Base-by-base conservation (phyloP, 2,888 invertebrate species). In the Drosophila antonietae region DNA sequence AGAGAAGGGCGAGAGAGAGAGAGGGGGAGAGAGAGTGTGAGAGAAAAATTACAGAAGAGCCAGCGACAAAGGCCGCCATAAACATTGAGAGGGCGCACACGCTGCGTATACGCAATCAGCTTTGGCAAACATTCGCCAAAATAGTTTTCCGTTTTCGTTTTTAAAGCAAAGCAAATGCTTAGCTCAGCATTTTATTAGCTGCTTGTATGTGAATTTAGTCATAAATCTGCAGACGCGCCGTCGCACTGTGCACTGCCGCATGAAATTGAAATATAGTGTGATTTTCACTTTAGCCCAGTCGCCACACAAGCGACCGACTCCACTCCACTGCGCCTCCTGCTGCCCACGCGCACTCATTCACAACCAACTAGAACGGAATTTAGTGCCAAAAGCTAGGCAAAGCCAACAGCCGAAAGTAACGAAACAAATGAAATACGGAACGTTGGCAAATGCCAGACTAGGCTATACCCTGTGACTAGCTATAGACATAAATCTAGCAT, bases 221-320 rank as follows among this genome's bases (percentile, higher is more conserved):
- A 85, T 86, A 85, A 85, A 85, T 85, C 84, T 85, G 86, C 58
- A 72, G 78, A 78, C 73, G 83, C 86, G 80, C 75, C 81, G 81
- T 74, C 77, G 76, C 81, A 72, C 73, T 75, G 87, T 81, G 83
- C 86, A 88, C 61, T 74, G 85, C 83, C 83, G 83, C 86, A 88
- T 87, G 86, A 87, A 87, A 87, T 87, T 87, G 86, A 87, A 87
- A 88, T 88, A 88, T 85, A 86, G 88, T 87, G 86, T 88, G 88
- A 87, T 87, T 85, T 88, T 88, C 88, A 87, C 88, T 85, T 87
- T 86, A 70, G 67, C 64, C 70, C 56, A 51, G 55, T 49, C 63
- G 49, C 33, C 47, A 37, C 33, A 60, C 55, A 47, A 31, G 23
- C 23, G 4, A 1, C 44, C 47, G 23, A 10, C 20, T 18, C 31